Conservation (phyloP, 2,797 vertebrate species). For the Rhinichthys osculus region DNA sequence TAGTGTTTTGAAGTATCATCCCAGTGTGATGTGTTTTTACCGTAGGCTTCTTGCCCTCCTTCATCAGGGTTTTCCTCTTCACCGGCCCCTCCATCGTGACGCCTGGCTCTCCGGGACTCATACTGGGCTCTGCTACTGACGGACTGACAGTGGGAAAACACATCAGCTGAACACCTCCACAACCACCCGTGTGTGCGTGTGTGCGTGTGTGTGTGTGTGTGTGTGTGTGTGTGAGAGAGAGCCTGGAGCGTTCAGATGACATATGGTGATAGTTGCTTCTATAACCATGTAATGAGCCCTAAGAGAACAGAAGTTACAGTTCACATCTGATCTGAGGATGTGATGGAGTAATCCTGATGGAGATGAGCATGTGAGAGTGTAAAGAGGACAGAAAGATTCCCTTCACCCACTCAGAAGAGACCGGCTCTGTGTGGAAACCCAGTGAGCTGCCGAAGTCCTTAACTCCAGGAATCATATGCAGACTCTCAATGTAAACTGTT, state of each 20-base stretch:
- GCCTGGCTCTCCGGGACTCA: slow-evolving; percentile 75
- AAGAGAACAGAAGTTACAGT: slow-evolving; percentile 5
- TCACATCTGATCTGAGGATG: slow-evolving; percentile 12
- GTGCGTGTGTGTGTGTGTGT: not conserved
- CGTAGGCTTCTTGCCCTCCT: slow-evolving; percentile 91
- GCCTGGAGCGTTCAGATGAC: not conserved
- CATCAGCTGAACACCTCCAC: not conserved
- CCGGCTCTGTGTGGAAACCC: not conserved
- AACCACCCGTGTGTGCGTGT: too few relatives aligned
- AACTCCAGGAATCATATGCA: not conserved
- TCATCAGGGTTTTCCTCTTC: slow-evolving; percentile 90
- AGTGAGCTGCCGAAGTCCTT: not conserved
- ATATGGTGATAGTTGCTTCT: not conserved
- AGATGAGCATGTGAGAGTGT: not conserved
- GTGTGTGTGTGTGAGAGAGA: not conserved
- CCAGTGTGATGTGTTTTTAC: slow-evolving; percentile 69
- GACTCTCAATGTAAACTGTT: not conserved
- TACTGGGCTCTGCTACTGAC: slow-evolving; percentile 79
- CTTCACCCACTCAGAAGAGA: not conserved
- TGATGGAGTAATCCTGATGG: not conserved
- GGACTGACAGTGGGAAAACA: slow-evolving; percentile 69
- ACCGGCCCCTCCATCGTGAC: slow-evolving; percentile 89
- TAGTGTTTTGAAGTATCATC: not conserved
- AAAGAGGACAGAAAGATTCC: slow-evolving; percentile 15
- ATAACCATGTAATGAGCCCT: not conserved